These are phyloP conservation scores for Trachelus stipa DNA, from an alignment of 2,888 invertebrate species.

Conservation along the genomic window DNA sequence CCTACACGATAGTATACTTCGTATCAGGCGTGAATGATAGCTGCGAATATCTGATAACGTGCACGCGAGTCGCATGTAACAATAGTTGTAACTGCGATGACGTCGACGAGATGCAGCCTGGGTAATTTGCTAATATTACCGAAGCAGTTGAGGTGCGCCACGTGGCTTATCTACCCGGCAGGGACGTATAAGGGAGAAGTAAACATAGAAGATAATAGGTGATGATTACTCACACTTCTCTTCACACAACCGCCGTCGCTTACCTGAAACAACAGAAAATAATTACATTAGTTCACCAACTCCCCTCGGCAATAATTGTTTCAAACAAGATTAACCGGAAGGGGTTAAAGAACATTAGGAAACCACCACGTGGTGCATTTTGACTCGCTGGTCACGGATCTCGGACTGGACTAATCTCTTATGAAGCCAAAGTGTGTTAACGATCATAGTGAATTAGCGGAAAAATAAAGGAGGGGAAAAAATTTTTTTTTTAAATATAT, in stretches of 20 bases:
- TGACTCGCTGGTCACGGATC: background rate
- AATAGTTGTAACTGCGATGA: background rate
- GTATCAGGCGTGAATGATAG: background rate
- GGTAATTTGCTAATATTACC: slow-evolving; percentile 33
- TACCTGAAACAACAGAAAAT: slow-evolving; percentile 60
- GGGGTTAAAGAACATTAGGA: slow-evolving; percentile 5
- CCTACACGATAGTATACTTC: background rate
- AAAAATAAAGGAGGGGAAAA: too few relatives aligned
- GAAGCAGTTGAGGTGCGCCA: background rate
- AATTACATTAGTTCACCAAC: slow-evolving; percentile 46
- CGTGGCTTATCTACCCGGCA: slow-evolving; percentile 21
- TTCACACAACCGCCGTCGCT: slow-evolving; percentile 36
- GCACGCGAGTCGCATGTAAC: background rate
- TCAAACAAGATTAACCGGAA: slow-evolving; percentile 29
- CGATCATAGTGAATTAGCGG: background rate
- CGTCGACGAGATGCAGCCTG: slow-evolving; percentile 18
- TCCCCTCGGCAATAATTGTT: slow-evolving; percentile 18
- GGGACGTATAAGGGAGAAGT: slow-evolving; percentile 43
- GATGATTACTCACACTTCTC: slow-evolving; percentile 54
- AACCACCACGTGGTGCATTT: background rate
- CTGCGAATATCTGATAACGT: background rate
- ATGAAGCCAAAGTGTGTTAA: background rate
- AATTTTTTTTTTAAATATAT: too few relatives aligned
- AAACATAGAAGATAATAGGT: slow-evolving; percentile 55
- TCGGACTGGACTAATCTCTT: background rate